A percentile compares a stretch with the other conserved stretches of the same genome.
Evolutionary conservation across 2,888 invertebrate genomes (phyloP).

Genomic region (Tricholauxania praeusta): DNA sequence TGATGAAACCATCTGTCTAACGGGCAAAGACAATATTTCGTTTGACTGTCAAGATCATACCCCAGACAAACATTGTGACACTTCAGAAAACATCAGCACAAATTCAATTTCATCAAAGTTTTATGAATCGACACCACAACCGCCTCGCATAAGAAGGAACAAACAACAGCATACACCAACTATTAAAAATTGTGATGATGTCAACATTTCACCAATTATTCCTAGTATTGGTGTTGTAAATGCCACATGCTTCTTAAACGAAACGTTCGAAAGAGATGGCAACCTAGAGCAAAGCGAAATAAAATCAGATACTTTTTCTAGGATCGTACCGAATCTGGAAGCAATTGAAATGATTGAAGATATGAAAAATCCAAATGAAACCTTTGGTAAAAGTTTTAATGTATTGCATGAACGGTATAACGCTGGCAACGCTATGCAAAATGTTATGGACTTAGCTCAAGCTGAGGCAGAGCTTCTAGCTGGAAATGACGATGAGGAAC

Average conservation of each 20-base stretch:
- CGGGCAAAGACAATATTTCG: conserved; percentile 46
- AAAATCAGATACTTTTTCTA: conserved; percentile 42
- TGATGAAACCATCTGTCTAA: conserved; percentile 55
- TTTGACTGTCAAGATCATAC: conserved; percentile 49
- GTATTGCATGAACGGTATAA: conserved; percentile 39
- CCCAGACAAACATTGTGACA: conserved; percentile 55
- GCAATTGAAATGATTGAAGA: conserved; percentile 38
- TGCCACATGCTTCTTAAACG: conserved; percentile 46
- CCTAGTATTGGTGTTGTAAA: conserved; percentile 34
- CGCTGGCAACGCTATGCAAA: conserved; percentile 57
- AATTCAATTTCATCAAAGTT: conserved; percentile 49
- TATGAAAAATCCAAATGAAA: conserved; percentile 59
- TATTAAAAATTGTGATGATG: conserved; percentile 54
- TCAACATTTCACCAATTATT: conserved; percentile 63
- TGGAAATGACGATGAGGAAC: conserved; percentile 61
- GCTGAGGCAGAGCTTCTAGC: conserved; percentile 60
- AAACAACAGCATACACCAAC: conserved; percentile 58
- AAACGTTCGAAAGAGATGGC: conserved; percentile 55
- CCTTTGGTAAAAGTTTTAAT: conserved; percentile 48
- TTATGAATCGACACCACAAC: conserved; percentile 61
- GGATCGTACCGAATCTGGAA: conserved; percentile 34
- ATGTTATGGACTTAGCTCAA: conserved; percentile 58
- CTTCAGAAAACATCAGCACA: conserved; percentile 58
- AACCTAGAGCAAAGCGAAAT: conserved; percentile 10
- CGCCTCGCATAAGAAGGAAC: conserved; percentile 49